Conservation (phyloP, 2,888 invertebrate species). For the Hetaerina titia region DNA sequence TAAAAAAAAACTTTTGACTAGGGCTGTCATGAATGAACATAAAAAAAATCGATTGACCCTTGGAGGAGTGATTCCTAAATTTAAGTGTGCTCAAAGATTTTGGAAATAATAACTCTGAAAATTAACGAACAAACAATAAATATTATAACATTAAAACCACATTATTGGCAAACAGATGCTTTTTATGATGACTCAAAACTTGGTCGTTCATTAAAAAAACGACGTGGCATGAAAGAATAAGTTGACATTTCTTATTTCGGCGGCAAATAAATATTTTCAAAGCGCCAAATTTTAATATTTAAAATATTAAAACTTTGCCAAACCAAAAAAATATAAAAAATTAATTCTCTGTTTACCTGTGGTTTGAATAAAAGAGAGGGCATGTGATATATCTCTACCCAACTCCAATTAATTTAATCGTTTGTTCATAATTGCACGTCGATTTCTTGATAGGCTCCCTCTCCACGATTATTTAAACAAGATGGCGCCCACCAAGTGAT, state of each 20-base stretch:
- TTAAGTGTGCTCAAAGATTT: slow-evolving; percentile 14
- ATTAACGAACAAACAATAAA: slow-evolving; percentile 53
- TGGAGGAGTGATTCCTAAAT: slow-evolving; percentile 28
- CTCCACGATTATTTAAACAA: slow-evolving; percentile 8
- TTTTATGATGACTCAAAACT: not conserved
- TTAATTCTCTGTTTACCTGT: not conserved
- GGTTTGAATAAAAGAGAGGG: slow-evolving; percentile 37
- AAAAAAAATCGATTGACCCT: slow-evolving; percentile 40
- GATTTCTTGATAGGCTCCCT: slow-evolving; percentile 12
- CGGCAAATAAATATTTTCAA: not conserved
- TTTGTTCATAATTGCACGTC: slow-evolving; percentile 52
- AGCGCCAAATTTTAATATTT: too few species aligned
- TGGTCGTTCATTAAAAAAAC: not conserved
- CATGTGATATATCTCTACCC: not conserved
- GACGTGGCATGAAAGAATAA: not conserved
- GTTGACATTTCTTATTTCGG: not conserved
- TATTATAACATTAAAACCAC: not conserved
- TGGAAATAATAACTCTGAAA: slow-evolving; percentile 4
- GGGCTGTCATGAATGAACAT: slow-evolving; percentile 64
- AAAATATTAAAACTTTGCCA: not conserved
- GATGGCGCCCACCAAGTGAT: not conserved
- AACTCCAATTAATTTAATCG: not conserved
- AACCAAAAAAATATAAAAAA: not conserved
- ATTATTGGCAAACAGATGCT: not conserved
- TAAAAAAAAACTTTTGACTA: slow-evolving; percentile 61